Evolutionary conservation across 2,113 vertebrate species (phyloP).

Genomic region (Toxotes chatareus): DNA sequence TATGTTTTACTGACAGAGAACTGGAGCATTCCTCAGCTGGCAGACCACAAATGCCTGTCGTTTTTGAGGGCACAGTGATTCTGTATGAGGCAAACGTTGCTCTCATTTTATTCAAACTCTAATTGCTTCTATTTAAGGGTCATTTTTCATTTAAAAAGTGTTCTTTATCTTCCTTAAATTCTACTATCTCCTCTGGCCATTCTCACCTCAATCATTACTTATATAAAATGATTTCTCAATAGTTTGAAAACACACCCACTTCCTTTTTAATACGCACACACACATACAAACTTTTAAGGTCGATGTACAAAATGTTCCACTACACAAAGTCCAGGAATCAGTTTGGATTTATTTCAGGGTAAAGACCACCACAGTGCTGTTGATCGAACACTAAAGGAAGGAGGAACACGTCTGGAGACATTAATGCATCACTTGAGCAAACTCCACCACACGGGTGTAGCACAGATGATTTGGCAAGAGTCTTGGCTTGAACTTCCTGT

Average conservation of each 20-base stretch:
- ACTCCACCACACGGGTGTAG: conserved; percentile 48
- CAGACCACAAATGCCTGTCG: background rate
- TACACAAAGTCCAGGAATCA: background rate
- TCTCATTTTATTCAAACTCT: background rate
- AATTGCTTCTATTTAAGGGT: background rate
- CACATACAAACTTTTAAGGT: background rate
- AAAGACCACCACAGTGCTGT: background rate
- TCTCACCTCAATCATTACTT: background rate
- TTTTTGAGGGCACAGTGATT: background rate
- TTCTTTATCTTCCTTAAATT: background rate
- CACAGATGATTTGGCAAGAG: conserved; percentile 73
- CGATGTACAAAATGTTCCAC: background rate
- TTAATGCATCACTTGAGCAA: conserved; percentile 27
- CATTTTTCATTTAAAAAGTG: background rate
- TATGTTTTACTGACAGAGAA: conserved; percentile 19
- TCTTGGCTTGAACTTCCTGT: conserved; percentile 73
- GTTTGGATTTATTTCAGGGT: background rate
- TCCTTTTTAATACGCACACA: conserved; percentile 12
- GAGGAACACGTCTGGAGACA: conserved; percentile 40
- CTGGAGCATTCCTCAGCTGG: background rate
- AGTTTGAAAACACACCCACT: conserved; percentile 9
- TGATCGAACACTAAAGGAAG: background rate
- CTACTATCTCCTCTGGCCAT: conserved; percentile 7
- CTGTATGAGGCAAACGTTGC: background rate
- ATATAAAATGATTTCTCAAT: conserved; percentile 1